These are phyloP conservation scores for Chrysogorgia sp. DNA, from an alignment of 92 coral and sea anemone species.

Conservation along the genomic window DNA sequence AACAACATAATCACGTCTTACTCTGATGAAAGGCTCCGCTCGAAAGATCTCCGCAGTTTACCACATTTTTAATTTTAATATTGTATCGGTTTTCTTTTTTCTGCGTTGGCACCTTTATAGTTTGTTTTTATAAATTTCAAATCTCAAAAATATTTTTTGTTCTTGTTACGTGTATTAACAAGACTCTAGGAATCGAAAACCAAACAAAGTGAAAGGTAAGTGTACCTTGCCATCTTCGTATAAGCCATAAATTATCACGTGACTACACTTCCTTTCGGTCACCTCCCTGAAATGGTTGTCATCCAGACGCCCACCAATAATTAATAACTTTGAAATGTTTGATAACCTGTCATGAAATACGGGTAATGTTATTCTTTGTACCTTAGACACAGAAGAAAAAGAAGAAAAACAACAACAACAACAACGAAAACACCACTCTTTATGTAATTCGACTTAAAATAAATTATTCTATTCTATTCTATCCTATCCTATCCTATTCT, in stretches of 20 bases:
- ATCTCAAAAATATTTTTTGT: no score
- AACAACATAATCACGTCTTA: neutral
- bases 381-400: neutral
- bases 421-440: neutral
- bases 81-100: no score
- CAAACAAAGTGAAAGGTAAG: neutral
- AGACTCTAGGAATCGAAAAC: no score
- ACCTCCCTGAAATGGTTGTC: conserved; percentile 44
- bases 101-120: no score
- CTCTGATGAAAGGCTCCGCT: no score
- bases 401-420: neutral
- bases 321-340: conserved; percentile 41
- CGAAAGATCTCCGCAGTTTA: no score
- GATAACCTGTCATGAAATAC: conserved; percentile 57
- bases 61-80: no score
- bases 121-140: no score
- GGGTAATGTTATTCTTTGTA: neutral
- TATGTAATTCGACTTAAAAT: neutral
- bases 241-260: conserved; percentile 60
- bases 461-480: no score
- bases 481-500: no score
- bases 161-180: no score
- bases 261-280: conserved; percentile 44
- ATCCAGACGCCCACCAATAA: conserved; percentile 71
- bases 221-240: conserved; percentile 75